A percentile compares a stretch with the other conserved stretches of the same genome.
phyloP scores from a whole-genome alignment of 2,797 vertebrate genomes.

The Myotis planiceps region DNA sequence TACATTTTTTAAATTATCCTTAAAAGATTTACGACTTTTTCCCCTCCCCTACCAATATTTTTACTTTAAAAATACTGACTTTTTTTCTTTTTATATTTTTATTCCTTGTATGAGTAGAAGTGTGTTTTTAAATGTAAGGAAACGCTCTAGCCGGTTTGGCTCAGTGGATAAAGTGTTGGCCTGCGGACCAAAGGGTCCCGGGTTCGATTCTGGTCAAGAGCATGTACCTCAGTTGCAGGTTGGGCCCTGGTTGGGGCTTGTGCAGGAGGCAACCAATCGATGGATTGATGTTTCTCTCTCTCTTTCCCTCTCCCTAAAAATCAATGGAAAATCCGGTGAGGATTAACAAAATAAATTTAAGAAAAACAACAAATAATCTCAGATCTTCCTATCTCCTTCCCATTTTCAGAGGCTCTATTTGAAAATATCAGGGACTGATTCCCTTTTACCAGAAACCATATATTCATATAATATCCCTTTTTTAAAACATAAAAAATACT shows the following conservation, averaged over 20 bases:
- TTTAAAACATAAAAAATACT: slow-evolving; percentile 25
- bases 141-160: no score
- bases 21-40: background rate
- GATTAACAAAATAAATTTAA: background rate
- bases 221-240: no score
- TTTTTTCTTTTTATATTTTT: background rate
- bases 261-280: no score
- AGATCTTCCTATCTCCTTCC: background rate
- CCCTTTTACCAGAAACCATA: slow-evolving; percentile 22
- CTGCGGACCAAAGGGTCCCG: no score
- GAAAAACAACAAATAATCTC: background rate
- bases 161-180: no score
- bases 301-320: no score
- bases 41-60: background rate
- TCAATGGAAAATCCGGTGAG: no score
- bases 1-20: background rate
- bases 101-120: background rate
- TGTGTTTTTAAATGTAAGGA: background rate
- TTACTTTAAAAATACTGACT: background rate
- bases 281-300: no score
- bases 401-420: slow-evolving; percentile 1
- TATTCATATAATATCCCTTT: background rate
- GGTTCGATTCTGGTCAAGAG: no score
- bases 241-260: no score
- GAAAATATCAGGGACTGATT: background rate